Evolutionary conservation across 2,797 vertebrate species (phyloP).

Genomic region (Pipistrellus pygmaeus): DNA sequence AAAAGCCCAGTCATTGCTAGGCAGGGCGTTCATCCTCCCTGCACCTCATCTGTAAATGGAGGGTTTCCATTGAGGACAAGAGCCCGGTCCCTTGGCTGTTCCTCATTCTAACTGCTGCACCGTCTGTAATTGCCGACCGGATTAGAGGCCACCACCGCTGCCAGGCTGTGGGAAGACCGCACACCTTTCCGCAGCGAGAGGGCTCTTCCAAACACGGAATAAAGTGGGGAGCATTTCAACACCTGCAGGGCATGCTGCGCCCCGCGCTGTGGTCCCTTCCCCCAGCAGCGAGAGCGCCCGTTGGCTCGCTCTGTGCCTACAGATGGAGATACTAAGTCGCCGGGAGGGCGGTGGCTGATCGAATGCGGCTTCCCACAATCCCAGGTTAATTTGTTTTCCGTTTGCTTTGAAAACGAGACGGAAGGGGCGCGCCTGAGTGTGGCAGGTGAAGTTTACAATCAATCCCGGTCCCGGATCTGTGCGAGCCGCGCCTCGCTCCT

Average conservation of each 20-base stretch:
- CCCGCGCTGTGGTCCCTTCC: background rate
- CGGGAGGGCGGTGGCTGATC: background rate
- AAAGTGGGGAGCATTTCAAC: background rate
- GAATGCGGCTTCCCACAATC: background rate
- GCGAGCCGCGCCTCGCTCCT: background rate
- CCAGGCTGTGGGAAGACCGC: background rate
- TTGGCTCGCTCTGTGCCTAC: background rate
- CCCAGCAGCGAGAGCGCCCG: background rate
- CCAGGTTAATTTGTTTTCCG: background rate
- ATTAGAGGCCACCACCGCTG: background rate
- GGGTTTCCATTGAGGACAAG: background rate
- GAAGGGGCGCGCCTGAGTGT: background rate
- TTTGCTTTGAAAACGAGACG: background rate
- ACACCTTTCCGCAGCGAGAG: background rate
- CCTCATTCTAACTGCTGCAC: background rate
- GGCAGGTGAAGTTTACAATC: background rate
- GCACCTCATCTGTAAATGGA: background rate
- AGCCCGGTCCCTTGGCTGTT: background rate
- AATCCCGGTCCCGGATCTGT: too few relatives aligned
- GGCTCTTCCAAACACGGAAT: background rate
- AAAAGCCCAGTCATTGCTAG: background rate
- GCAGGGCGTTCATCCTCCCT: background rate
- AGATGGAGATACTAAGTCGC: background rate
- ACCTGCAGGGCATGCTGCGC: background rate
- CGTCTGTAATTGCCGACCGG: background rate